These are phyloP conservation scores for Drosophila ananassae DNA, from an alignment of 1,140 invertebrate genomes.

Conservation along the genomic window DNA sequence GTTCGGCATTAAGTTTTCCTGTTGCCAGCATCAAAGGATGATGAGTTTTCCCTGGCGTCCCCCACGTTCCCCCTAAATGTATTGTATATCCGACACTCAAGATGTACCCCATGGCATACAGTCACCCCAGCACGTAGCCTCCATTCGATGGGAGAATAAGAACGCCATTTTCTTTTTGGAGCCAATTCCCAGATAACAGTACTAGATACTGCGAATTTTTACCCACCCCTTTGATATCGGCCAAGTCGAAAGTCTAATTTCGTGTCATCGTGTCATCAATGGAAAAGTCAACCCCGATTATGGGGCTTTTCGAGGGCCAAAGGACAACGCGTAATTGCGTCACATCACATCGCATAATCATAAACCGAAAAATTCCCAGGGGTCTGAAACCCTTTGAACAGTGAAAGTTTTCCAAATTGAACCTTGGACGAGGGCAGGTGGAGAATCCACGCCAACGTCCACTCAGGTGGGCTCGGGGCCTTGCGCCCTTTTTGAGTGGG, in stretches of 20 bases:
- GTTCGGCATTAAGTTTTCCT: conserved; percentile 72
- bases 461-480: conserved; percentile 15
- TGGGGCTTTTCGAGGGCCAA: conserved; percentile 30
- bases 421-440: conserved; percentile 35
- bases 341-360: conserved; percentile 25
- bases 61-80: neutral
- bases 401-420: conserved; percentile 38
- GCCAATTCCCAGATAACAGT: conserved; percentile 57
- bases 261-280: conserved; percentile 68
- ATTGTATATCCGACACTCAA: conserved; percentile 37
- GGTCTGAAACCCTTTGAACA: conserved; percentile 34
- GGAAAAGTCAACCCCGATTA: conserved; percentile 40
- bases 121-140: conserved; percentile 60
- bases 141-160: conserved; percentile 13
- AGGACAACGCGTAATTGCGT: conserved; percentile 36
- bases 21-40: conserved; percentile 76
- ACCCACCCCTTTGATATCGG: conserved; percentile 48
- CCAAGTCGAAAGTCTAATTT: conserved; percentile 75
- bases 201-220: conserved; percentile 25
- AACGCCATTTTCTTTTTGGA: conserved; percentile 63
- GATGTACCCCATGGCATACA: conserved; percentile 43
- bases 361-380: conserved; percentile 33
- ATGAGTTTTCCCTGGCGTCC: conserved; percentile 24
- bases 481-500: conserved; percentile 28
- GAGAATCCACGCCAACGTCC: conserved; percentile 8